A percentile compares a stretch with the other conserved stretches of the same genome.
phyloP scores from a whole-genome alignment of 2,113 vertebrate genomes.

The Arothron firmamentum region DNA sequence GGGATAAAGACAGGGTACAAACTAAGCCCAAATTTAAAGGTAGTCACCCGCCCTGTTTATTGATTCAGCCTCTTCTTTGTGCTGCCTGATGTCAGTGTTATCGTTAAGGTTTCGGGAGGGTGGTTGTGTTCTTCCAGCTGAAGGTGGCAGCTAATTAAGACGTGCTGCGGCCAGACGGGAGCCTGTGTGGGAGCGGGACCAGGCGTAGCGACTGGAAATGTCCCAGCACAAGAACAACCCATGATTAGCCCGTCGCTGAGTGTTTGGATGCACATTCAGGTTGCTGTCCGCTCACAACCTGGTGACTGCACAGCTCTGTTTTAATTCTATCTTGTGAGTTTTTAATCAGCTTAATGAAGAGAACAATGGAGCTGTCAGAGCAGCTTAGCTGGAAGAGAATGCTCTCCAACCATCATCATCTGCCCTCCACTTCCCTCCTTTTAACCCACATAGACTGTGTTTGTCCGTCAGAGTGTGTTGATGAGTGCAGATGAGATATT shows the following conservation, averaged over 20 bases:
- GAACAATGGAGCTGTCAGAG: conserved; percentile 37
- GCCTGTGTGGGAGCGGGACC: conserved; percentile 27
- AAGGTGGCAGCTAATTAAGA: conserved; percentile 55
- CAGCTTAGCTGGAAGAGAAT: conserved; percentile 31
- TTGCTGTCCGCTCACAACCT: conserved; percentile 20
- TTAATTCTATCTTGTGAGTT: conserved; percentile 31
- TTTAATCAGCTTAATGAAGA: conserved; percentile 28
- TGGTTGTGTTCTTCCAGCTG: conserved; percentile 29
- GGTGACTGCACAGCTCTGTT: conserved; percentile 20
- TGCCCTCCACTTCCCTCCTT: conserved; percentile 31
- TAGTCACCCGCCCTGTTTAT: conserved; percentile 7
- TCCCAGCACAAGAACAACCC: conserved; percentile 32
- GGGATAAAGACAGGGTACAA: conserved; percentile 36
- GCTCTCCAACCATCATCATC: conserved; percentile 29
- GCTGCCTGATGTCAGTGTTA: neutral
- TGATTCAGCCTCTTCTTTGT: neutral
- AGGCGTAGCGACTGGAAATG: conserved; percentile 36
- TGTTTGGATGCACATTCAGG: conserved; percentile 1
- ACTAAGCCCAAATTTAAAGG: conserved; percentile 24
- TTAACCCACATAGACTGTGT: conserved; percentile 31
- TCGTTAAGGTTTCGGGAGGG: neutral
- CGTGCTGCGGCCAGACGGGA: conserved; percentile 30
- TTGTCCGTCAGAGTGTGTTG: conserved; percentile 44
- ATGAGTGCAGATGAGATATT: conserved; percentile 61
- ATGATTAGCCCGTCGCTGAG: conserved; percentile 22